phyloP scores from a whole-genome alignment of 2,888 invertebrate species.

The Oscheius sp. region DNA sequence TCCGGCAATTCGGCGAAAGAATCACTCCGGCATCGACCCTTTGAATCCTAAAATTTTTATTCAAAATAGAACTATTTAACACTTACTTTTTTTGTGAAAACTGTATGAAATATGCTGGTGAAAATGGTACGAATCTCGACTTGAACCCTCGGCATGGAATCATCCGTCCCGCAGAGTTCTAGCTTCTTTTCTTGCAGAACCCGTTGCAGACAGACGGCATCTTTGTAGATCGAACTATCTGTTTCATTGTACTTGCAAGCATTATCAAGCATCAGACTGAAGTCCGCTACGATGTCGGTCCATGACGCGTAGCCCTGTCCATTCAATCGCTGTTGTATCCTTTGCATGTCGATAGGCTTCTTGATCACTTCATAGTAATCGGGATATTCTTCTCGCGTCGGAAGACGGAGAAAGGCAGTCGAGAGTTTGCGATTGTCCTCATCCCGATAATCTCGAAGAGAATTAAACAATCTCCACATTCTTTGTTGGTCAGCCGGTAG shows the following conservation, averaged over 20 bases:
- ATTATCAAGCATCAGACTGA: conserved; percentile 88
- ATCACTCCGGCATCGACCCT: conserved; percentile 94
- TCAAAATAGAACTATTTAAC: not conserved
- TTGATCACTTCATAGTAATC: conserved; percentile 97
- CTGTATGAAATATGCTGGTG: conserved; percentile 87
- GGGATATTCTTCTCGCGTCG: conserved; percentile 89
- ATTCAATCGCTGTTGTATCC: conserved; percentile 77
- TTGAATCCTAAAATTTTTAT: conserved; percentile 78
- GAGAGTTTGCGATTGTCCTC: conserved; percentile 89
- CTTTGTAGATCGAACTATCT: conserved; percentile 89
- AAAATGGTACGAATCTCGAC: conserved; percentile 89
- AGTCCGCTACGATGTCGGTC: conserved; percentile 59
- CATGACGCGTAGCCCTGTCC: conserved; percentile 42
- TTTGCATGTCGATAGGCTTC: conserved; percentile 93
- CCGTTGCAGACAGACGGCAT: conserved; percentile 89
- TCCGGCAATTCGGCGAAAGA: conserved; percentile 89
- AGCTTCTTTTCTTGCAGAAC: conserved; percentile 89
- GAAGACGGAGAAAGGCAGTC: conserved; percentile 90
- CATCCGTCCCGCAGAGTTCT: conserved; percentile 75
- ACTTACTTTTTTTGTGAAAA: conserved; percentile 87
- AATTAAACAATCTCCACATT: conserved; percentile 82
- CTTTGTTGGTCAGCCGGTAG: conserved; percentile 73
- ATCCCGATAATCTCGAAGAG: conserved; percentile 87
- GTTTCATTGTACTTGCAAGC: conserved; percentile 97
- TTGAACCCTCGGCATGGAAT: conserved; percentile 42